These are phyloP conservation scores for Phoxinus phoxinus DNA, from an alignment of 2,113 vertebrate genomes.

Conservation along the genomic window DNA sequence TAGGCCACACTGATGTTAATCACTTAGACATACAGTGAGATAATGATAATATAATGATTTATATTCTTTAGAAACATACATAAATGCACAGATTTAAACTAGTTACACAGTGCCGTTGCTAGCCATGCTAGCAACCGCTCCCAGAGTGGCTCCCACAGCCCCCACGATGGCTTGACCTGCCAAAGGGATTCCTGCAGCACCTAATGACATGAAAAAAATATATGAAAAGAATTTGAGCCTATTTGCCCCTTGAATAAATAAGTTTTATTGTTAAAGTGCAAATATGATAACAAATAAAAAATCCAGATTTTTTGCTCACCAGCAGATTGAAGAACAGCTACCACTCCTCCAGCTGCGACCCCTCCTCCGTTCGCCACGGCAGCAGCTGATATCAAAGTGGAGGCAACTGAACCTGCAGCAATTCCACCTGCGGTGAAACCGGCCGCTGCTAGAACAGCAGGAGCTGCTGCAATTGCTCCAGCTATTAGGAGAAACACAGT, in stretches of 20 bases:
- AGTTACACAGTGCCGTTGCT: background rate
- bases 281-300: too few species aligned
- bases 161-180: conserved; percentile 1
- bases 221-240: background rate
- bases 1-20: background rate
- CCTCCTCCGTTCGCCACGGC: conserved; percentile 54
- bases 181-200: conserved; percentile 24
- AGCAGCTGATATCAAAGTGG: conserved; percentile 47
- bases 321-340: conserved; percentile 52
- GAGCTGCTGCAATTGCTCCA: too few species aligned
- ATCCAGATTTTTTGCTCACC: conserved; percentile 38
- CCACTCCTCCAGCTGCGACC: conserved; percentile 35
- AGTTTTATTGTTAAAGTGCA: background rate
- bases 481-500: too few species aligned
- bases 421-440: conserved; percentile 53
- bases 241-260: background rate
- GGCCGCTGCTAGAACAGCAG: background rate
- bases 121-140: background rate
- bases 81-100: too few species aligned
- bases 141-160: background rate
- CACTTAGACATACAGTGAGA: background rate
- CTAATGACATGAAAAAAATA: background rate
- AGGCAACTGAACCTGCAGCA: conserved; percentile 36
- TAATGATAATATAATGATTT: too few species aligned
- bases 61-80: too few species aligned